phyloP scores from a whole-genome alignment of 2,113 vertebrate species.

The Excalfactoria chinensis region DNA sequence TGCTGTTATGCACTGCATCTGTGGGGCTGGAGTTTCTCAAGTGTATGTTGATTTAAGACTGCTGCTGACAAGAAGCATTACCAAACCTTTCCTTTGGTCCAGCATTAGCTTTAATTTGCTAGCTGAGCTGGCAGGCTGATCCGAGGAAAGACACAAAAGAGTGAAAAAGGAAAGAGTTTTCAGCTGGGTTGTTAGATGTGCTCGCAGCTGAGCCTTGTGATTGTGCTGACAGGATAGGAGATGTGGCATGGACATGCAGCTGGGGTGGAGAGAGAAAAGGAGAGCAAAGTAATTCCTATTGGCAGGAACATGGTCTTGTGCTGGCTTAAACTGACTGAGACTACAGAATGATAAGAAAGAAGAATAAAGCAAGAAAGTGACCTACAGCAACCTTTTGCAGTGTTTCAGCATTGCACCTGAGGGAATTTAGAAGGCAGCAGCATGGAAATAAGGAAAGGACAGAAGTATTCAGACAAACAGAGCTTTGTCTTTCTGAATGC shows the following conservation, averaged over 20 bases:
- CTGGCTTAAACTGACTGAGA: not conserved
- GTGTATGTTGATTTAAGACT: not conserved
- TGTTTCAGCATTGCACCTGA: not conserved
- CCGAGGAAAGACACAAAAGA: accelerated
- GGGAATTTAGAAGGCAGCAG: not conserved
- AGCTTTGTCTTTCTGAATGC: not conserved
- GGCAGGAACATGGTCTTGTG: accelerated
- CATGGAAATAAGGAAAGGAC: not conserved
- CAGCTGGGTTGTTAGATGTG: not conserved
- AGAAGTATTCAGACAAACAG: not conserved
- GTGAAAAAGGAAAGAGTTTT: not conserved
- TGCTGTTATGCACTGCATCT: not conserved
- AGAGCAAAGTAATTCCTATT: not conserved
- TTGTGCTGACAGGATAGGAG: not conserved
- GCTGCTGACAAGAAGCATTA: not conserved
- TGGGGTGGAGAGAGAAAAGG: not conserved
- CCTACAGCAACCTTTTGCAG: not conserved
- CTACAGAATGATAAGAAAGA: not conserved
- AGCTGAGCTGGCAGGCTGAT: not conserved
- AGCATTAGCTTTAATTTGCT: not conserved
- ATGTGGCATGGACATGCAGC: not conserved
- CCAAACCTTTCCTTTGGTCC: not conserved
- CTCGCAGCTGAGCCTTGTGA: not conserved
- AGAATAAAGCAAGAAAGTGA: not conserved
- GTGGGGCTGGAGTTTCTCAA: not conserved